Evolutionary conservation across 2,113 vertebrate genomes (phyloP).

Genomic region (Otis tarda): DNA sequence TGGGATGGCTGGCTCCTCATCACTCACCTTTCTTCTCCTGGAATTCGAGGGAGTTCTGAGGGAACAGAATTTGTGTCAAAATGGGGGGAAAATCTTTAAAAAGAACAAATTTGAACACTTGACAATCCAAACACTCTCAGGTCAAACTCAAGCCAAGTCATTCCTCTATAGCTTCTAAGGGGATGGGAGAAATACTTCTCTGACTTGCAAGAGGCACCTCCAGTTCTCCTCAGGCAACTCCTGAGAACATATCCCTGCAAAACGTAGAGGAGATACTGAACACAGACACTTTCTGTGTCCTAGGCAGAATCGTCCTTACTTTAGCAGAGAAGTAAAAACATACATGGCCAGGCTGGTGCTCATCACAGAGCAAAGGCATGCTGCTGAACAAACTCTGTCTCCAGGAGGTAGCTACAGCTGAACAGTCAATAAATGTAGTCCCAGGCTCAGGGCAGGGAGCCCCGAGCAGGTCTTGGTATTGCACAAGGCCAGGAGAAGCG

Average conservation of each 20-base stretch:
- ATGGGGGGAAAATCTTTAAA: background rate
- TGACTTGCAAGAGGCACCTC: background rate
- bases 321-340: background rate
- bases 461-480: background rate
- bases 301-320: background rate
- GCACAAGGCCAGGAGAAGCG: background rate
- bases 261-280: background rate
- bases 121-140: background rate
- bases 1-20: conserved; percentile 37
- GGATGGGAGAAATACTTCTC: background rate
- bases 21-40: conserved; percentile 65
- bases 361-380: background rate
- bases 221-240: background rate
- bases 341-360: background rate
- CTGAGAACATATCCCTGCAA: background rate
- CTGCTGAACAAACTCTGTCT: background rate
- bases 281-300: background rate
- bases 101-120: background rate
- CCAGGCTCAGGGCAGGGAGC: background rate
- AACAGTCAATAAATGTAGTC: background rate
- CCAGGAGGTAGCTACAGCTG: background rate
- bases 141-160: background rate
- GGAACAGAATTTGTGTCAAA: background rate
- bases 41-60: conserved; percentile 69
- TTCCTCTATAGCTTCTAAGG: background rate